phyloP scores from a whole-genome alignment of 2,888 invertebrate genomes.

The Ophonus ardosiacus region DNA sequence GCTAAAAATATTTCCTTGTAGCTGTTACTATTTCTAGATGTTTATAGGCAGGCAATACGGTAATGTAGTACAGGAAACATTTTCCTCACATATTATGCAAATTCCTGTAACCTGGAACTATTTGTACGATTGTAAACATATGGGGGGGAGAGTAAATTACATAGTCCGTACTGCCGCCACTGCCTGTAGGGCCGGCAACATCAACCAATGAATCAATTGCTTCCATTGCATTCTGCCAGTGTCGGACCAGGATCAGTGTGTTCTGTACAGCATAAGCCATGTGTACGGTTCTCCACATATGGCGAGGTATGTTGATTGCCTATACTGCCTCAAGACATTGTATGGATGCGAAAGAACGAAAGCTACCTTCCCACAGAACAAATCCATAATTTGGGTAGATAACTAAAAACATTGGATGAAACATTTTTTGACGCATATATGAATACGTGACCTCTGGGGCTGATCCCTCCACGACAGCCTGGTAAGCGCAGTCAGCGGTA shows the following conservation, averaged over 20 bases:
- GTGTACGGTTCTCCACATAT: conserved; percentile 3
- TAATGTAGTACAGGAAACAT: neutral
- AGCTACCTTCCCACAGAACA: too few relatives aligned
- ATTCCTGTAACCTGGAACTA: neutral
- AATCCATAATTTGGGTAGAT: too few relatives aligned
- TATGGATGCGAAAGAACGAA: too few relatives aligned
- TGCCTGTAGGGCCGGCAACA: conserved; percentile 12
- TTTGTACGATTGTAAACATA: neutral
- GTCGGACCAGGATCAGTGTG: neutral
- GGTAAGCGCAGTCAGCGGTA: too few relatives aligned
- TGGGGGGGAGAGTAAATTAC: conserved; percentile 8
- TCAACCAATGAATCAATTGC: conserved; percentile 17
- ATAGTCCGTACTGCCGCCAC: neutral
- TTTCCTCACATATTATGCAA: neutral
- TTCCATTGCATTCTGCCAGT: neutral
- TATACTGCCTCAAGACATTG: neutral
- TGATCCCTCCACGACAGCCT: too few relatives aligned
- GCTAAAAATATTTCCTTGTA: neutral
- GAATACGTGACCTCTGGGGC: too few relatives aligned
- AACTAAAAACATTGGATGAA: too few relatives aligned
- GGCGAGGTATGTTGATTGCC: conserved; percentile 11
- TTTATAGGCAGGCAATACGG: neutral
- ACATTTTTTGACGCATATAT: too few relatives aligned
- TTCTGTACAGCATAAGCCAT: neutral
- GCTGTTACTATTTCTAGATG: neutral